A percentile compares a stretch with the other conserved stretches of the same genome.
phyloP scores from a whole-genome alignment of 35 echinoderm and acorn worm species.

The Eucidaris tribuloides region DNA sequence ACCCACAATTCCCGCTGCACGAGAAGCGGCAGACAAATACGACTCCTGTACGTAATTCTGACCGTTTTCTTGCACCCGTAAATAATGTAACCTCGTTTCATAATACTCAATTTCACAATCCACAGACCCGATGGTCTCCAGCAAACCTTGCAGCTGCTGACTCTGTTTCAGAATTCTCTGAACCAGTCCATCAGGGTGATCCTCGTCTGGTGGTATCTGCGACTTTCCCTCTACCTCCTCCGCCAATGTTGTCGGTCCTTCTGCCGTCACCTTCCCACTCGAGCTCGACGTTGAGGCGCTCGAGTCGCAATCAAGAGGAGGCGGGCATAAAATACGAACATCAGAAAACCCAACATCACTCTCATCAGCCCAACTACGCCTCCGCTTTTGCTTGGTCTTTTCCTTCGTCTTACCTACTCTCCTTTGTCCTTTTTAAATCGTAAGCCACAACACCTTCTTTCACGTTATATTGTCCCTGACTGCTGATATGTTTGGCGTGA shows the following conservation, averaged over 20 bases:
- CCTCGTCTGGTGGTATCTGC: background rate
- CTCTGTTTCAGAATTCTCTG: constrained; percentile 51
- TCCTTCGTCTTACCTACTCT: background rate
- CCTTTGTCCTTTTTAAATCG: background rate
- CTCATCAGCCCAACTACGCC: background rate
- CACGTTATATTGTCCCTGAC: constrained; percentile 6
- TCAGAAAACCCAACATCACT: constrained; percentile 17
- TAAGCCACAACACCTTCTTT: constrained; percentile 1
- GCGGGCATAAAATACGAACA: background rate
- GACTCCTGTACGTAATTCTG: constrained; percentile 80
- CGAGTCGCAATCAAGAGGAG: constrained; percentile 6
- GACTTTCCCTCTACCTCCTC: constrained; percentile 28
- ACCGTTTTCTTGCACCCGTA: constrained; percentile 53
- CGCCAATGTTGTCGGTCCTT: constrained; percentile 5
- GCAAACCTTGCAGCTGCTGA: constrained; percentile 49
- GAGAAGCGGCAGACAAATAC: constrained; percentile 25
- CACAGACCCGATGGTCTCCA: constrained; percentile 45
- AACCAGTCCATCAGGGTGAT: constrained; percentile 25
- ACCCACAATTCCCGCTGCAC: constrained; percentile 14
- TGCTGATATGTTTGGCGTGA: background rate
- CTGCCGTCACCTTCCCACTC: background rate
- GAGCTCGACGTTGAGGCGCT: constrained; percentile 2
- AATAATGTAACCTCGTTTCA: constrained; percentile 66
- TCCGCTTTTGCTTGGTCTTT: constrained; percentile 25
- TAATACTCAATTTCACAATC: constrained; percentile 77